Base-by-base conservation (phyloP, 2,888 invertebrate genomes). In the Phyllotreta striolata region DNA sequence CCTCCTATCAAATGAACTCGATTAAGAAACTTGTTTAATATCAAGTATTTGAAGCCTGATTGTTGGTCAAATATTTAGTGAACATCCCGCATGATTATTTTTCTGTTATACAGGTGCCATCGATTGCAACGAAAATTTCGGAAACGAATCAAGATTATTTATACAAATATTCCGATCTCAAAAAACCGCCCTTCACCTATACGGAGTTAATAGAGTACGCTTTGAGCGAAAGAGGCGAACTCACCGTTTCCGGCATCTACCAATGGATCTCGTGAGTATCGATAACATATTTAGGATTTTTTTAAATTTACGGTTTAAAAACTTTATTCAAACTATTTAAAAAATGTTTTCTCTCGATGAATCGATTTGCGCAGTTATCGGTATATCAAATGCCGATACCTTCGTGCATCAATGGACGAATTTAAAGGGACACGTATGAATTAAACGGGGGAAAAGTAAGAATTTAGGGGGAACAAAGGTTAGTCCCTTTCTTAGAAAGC, bases 241-340 rank as follows among this genome's bases (percentile, higher is more conserved):
- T 95, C 68, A 95, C 95, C 0, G 95, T 95, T 39, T 94, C 94
- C 5, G 95, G 92, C 59, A 95, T 95, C 73, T 95, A 95, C 81
- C 91, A 92, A 75, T 95, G 95, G 95, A 95, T 95, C 77, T 93
- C 94, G 95, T 95, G 84, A 93, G 94, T 91, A 55, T 7, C 4
- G 2, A 24, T 24, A 24, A 24, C 4, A 3, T 24, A 24, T 8
- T 60, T 35, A 13, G 3, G 0, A 38, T 41, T 41, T n/a, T 41
- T 3, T 5, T 14, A 52, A n/a, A 14, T 41, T 41, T 40, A n/a
- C n/a, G n/a, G n/a, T n/a, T n/a, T n/a, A n/a, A n/a, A n/a, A n/a
- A n/a, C n/a, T n/a, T n/a, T n/a, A 40, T 49, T 38, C 24, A 24
- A 3, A 24, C 1, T 24, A 24, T 24, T 24, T 24, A 24, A 24